phyloP scores from a whole-genome alignment of 2,797 vertebrate species.

The Danionella dracula region DNA sequence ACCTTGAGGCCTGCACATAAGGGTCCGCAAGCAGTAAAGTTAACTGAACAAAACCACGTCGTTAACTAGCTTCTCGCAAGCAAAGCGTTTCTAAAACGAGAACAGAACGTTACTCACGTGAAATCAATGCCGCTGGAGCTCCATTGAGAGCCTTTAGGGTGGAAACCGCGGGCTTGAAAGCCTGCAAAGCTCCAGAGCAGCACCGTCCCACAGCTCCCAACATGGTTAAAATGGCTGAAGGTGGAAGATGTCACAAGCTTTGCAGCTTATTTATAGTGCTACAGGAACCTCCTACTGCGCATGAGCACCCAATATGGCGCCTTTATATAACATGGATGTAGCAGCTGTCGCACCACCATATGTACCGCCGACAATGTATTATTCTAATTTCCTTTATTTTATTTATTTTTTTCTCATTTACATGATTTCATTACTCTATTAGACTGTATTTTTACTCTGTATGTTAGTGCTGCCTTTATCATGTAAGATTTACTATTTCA shows the following conservation, averaged over 20 bases:
- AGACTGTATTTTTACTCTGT: no score
- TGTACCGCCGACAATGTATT: no score
- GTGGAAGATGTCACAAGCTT: conserved; percentile 65
- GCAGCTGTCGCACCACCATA: no score
- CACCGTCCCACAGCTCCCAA: conserved; percentile 73
- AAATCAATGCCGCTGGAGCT: conserved; percentile 66
- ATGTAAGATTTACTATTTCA: no score
- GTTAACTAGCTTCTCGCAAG: no score
- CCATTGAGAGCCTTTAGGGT: conserved; percentile 67
- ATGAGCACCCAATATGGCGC: conserved; percentile 47
- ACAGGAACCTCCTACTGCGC: conserved; percentile 43
- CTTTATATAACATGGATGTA: no score
- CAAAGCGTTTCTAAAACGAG: not conserved
- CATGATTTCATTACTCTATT: no score
- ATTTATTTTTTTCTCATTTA: no score
- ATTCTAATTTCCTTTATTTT: no score
- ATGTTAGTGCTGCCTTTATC: no score
- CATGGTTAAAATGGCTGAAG: conserved; percentile 80
- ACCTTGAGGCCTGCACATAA: conserved; percentile 51
- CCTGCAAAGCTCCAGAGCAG: conserved; percentile 69
- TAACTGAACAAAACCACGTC: no score
- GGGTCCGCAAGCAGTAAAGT: conserved; percentile 32
- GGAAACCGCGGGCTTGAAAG: conserved; percentile 67
- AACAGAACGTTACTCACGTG: conserved; percentile 56
- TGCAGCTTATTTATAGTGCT: conserved; percentile 59